Base-by-base conservation (phyloP, 1,140 invertebrate genomes). In the Drosophila truncata region DNA sequence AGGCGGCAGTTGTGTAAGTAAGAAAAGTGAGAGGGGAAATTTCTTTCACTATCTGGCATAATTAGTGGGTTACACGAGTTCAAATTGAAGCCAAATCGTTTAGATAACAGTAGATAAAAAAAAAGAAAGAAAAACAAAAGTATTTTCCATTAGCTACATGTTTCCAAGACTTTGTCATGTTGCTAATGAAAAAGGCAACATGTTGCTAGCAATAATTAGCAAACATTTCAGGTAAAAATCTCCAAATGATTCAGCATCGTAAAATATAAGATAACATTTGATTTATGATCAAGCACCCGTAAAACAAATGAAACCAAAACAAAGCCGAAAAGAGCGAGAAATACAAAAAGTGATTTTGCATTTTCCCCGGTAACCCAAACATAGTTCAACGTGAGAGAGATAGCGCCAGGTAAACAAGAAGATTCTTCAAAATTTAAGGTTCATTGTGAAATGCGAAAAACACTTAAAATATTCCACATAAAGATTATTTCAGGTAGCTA, bases 1-100 rank as follows among this genome's bases (percentile, higher is more conserved):
- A 23, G 44, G 14, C 9, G 33, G n/a, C 47, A 20, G 33, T 59
- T 59, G 65, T 71, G 52, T 49, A 72, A 70, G 16, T 57, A 14
- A 14, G 16, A 37, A 69, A 70, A 70, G 35, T 41, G 27, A 59
- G 52, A 50, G 59, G 71, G 59, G 23, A 55, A 64, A 37, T 57
- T n/a, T 70, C 41, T 29, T 74, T 75, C 35, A 54, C 58, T 75
- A 75, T 64, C 70, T 37, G 35, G 11, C 23, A 41, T 42, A 64
- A 75, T 75, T 64, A 75, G 35, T 57, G 59, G 59, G 49, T 74
- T 73, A 55, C 69, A 75, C 54, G 69, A 39, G 41, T 44, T 35
- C 47, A 73, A 72, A 52, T 44, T 50, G 31, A 55, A 54, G 23
- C 27, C 20, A 60, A 49, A n/a, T 18, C 11, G 35, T 41, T 63